Evolutionary conservation across 2,888 invertebrate species (phyloP).

Genomic region (Tinea pellionella): DNA sequence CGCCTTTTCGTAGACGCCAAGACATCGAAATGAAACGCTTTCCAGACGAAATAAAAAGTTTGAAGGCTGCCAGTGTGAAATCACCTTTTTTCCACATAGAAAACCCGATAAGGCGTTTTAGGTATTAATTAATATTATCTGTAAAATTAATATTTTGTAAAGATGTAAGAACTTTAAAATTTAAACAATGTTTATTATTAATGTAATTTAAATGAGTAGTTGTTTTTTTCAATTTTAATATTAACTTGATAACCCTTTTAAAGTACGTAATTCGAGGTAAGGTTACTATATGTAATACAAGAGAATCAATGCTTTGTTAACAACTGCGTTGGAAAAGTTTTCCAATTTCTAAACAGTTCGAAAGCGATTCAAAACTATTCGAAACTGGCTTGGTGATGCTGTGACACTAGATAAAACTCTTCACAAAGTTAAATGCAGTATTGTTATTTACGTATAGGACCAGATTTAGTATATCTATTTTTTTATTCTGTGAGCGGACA

Average conservation of each 20-base stretch:
- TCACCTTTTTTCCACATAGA: too few relatives aligned
- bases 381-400: neutral
- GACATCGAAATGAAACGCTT: constrained; percentile 27
- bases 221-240: too few relatives aligned
- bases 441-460: too few relatives aligned
- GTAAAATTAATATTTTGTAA: too few relatives aligned
- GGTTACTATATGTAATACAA: neutral
- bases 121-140: too few relatives aligned
- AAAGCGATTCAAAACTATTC: neutral
- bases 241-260: too few relatives aligned
- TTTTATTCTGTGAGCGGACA: too few relatives aligned
- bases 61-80: neutral
- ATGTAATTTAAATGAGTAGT: too few relatives aligned
- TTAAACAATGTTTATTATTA: too few relatives aligned
- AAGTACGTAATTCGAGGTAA: neutral
- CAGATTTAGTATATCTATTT: too few relatives aligned
- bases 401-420: neutral
- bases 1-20: constrained; percentile 24
- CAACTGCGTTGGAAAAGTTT: neutral
- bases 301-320: neutral
- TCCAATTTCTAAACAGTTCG: neutral
- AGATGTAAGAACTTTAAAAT: too few relatives aligned
- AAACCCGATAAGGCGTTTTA: too few relatives aligned
- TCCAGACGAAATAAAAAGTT: neutral
- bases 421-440: neutral